A percentile compares a stretch with the other conserved stretches of the same genome.
These are phyloP conservation scores for Oligia latruncula DNA, from an alignment of 2,888 invertebrate species.

Conservation along the genomic window DNA sequence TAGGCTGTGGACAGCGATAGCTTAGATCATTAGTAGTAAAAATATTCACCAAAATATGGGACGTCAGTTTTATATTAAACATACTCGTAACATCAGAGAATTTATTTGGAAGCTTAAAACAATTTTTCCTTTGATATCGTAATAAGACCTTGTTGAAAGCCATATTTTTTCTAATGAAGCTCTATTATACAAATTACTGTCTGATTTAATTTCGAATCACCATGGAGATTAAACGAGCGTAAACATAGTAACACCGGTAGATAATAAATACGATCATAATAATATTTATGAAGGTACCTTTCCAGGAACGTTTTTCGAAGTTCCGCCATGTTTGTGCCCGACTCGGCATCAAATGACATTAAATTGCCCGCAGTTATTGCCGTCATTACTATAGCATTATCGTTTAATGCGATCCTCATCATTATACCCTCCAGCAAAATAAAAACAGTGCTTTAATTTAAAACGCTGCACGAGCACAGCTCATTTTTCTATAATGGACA, in stretches of 20 bases:
- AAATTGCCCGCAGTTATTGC: conserved; percentile 44
- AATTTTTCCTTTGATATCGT: neutral
- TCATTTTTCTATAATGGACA: conserved; percentile 44
- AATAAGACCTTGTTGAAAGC: neutral
- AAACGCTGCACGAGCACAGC: conserved; percentile 14
- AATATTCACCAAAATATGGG: neutral
- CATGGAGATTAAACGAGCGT: conserved; percentile 9
- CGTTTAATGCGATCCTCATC: conserved; percentile 34
- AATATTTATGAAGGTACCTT: conserved; percentile 7
- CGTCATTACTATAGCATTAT: conserved; percentile 37
- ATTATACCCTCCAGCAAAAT: conserved; percentile 28
- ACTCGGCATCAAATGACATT: conserved; percentile 44
- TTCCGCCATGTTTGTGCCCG: conserved; percentile 8
- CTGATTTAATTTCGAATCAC: neutral
- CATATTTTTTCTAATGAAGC: neutral
- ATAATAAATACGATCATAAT: conserved; percentile 17
- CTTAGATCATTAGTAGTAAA: neutral
- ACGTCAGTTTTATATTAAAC: neutral
- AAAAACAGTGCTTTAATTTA: conserved; percentile 42
- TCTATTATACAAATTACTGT: neutral
- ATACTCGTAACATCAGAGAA: neutral
- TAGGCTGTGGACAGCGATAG: neutral
- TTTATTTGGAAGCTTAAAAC: too few species aligned
- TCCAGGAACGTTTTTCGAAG: conserved; percentile 5
- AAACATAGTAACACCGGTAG: neutral